Percentiles rank a stretch among this genome's conserved stretches.
These are phyloP conservation scores for Solenopsis fugax DNA, from an alignment of 1,140 invertebrate genomes.

Conservation along the genomic window DNA sequence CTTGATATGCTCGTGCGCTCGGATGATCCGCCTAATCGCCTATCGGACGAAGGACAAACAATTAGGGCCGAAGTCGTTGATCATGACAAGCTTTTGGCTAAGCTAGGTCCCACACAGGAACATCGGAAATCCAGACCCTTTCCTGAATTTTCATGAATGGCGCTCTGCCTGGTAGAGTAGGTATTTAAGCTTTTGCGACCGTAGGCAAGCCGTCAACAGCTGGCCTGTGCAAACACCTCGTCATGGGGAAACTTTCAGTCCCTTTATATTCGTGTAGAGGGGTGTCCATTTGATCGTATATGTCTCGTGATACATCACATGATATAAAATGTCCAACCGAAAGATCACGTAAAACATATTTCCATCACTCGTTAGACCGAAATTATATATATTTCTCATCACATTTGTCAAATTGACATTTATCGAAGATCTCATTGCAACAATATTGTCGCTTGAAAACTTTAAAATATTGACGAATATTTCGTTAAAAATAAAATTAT, in stretches of 20 bases:
- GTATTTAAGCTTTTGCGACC: conserved; percentile 73
- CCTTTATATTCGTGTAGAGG: conserved; percentile 69
- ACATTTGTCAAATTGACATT: background rate
- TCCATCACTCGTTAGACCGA: conserved; percentile 42
- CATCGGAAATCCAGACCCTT: conserved; percentile 54
- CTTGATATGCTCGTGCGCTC: conserved; percentile 33
- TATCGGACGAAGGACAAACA: conserved; percentile 60
- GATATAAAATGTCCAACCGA: conserved; percentile 63
- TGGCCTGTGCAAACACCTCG: conserved; percentile 74
- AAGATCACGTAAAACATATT: conserved; percentile 16
- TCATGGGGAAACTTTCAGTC: conserved; percentile 69
- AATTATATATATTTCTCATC: conserved; percentile 1
- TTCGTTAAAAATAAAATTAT: background rate
- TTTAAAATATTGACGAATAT: background rate
- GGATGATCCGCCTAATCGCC: conserved; percentile 58
- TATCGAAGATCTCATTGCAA: background rate
- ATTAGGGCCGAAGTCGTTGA: conserved; percentile 59
- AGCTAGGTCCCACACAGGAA: conserved; percentile 27
- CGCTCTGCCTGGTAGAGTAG: conserved; percentile 54
- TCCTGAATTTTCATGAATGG: conserved; percentile 66
- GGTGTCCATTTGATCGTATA: conserved; percentile 52
- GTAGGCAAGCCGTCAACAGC: conserved; percentile 74
- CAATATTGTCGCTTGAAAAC: background rate
- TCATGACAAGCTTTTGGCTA: conserved; percentile 61
- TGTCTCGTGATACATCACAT: conserved; percentile 57